Conservation (phyloP, 2,888 invertebrate genomes). For the Orthosia cruda region DNA sequence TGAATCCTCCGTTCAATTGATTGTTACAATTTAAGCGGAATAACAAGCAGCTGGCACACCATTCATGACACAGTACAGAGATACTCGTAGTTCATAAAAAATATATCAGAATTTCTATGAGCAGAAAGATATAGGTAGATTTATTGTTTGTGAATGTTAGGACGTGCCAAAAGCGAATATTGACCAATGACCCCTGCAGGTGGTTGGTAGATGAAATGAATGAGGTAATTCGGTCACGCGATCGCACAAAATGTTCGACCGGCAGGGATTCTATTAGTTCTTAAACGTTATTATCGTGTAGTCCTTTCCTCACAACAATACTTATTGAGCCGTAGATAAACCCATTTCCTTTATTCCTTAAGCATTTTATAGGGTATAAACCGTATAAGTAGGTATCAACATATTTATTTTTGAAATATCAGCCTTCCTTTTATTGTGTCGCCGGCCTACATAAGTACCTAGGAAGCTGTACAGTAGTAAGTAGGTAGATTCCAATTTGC, state of each 20-base stretch:
- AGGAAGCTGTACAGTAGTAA: background rate
- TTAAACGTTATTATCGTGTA: conserved; percentile 52
- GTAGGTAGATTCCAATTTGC: background rate
- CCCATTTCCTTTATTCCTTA: conserved; percentile 11
- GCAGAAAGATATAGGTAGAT: conserved; percentile 1
- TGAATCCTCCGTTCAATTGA: conserved; percentile 68
- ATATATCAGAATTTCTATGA: conserved; percentile 14
- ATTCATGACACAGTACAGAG: conserved; percentile 36
- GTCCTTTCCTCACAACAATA: conserved; percentile 45
- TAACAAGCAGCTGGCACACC: conserved; percentile 56
- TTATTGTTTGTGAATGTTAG: background rate
- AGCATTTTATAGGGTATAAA: too few relatives aligned
- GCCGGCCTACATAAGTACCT: background rate
- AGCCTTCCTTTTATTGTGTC: conserved; percentile 9
- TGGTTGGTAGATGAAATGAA: conserved; percentile 22
- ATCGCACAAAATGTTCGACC: conserved; percentile 57
- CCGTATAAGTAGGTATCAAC: background rate
- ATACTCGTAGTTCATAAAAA: conserved; percentile 21
- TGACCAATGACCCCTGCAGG: background rate
- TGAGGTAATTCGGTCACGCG: conserved; percentile 50
- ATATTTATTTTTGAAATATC: conserved; percentile 20
- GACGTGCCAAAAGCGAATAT: conserved; percentile 28
- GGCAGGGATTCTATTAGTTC: conserved; percentile 57
- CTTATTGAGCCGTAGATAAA: conserved; percentile 20
- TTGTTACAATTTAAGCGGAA: conserved; percentile 46